phyloP scores from a whole-genome alignment of 1,140 invertebrate genomes.

The Zaprionus capensis region DNA sequence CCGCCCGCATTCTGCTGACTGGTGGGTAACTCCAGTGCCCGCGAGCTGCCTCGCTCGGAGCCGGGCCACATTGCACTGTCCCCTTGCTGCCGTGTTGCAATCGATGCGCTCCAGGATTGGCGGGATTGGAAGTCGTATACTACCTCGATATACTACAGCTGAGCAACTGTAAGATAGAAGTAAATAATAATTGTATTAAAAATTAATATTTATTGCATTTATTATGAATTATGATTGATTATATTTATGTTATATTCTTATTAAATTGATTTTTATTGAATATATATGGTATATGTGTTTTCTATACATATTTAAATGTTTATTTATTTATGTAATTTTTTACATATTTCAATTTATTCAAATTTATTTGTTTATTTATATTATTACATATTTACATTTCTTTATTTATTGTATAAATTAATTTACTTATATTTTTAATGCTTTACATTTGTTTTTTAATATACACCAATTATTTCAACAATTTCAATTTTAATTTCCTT shows the following conservation, averaged over 20 bases:
- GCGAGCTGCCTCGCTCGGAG: slow-evolving; percentile 74
- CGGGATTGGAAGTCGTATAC: not conserved
- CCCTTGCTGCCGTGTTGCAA: slow-evolving; percentile 24
- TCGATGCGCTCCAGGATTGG: slow-evolving; percentile 53
- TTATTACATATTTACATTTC: too few species aligned
- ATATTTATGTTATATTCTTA: too few species aligned
- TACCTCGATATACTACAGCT: not conserved
- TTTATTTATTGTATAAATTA: too few species aligned
- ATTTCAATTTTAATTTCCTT: too few species aligned
- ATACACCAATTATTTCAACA: not conserved
- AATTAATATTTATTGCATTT: too few species aligned
- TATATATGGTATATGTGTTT: too few species aligned
- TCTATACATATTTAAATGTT: too few species aligned
- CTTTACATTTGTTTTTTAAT: not conserved
- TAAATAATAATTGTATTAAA: not conserved
- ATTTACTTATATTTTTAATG: not conserved
- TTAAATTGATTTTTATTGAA: too few species aligned
- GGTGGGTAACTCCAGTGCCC: slow-evolving; percentile 67
- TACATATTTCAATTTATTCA: too few species aligned
- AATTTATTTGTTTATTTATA: too few species aligned
- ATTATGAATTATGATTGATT: too few species aligned
- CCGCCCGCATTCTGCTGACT: slow-evolving; percentile 71
- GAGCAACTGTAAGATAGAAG: not conserved
- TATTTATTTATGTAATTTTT: too few species aligned
- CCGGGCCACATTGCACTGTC: slow-evolving; percentile 65